phyloP scores from a whole-genome alignment of 2,113 vertebrate species.

The Gymnarchus niloticus region DNA sequence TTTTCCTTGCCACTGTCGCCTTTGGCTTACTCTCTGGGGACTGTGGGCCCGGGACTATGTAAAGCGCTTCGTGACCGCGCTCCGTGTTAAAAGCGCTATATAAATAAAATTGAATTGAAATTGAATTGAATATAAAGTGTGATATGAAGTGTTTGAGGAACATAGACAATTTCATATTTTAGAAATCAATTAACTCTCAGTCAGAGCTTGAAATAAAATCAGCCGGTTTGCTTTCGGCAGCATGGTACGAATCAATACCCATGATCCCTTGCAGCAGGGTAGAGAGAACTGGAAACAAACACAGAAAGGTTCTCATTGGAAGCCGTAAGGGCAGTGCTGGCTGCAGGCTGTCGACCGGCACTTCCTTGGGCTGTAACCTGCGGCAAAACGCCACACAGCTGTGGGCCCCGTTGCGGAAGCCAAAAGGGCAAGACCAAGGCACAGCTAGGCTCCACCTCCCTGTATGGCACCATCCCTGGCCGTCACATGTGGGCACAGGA shows the following conservation, averaged over 20 bases:
- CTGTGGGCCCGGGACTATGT: no score
- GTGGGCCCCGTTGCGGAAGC: constrained; percentile 65
- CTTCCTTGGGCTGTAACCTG: constrained; percentile 64
- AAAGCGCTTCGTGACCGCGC: no score
- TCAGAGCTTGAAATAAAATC: background rate
- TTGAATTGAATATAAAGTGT: background rate
- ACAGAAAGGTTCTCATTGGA: constrained; percentile 61
- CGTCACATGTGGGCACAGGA: background rate
- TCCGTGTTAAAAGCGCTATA: background rate
- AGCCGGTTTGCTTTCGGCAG: background rate
- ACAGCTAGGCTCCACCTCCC: constrained; percentile 55
- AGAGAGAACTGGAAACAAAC: background rate
- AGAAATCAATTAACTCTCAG: background rate
- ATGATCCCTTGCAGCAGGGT: background rate
- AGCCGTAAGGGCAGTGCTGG: constrained; percentile 73
- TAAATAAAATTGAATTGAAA: background rate
- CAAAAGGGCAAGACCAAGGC: constrained; percentile 67
- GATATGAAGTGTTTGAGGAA: background rate
- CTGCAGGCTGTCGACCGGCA: constrained; percentile 68
- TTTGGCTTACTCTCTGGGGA: no score
- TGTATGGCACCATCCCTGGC: background rate
- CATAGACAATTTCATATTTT: background rate
- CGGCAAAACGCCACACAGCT: constrained; percentile 73
- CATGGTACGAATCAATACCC: background rate
- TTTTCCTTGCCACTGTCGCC: no score